A percentile compares a stretch with the other conserved stretches of the same genome.
Conservation (phyloP, 2,113 vertebrate species). For the Archilochus colubris region DNA sequence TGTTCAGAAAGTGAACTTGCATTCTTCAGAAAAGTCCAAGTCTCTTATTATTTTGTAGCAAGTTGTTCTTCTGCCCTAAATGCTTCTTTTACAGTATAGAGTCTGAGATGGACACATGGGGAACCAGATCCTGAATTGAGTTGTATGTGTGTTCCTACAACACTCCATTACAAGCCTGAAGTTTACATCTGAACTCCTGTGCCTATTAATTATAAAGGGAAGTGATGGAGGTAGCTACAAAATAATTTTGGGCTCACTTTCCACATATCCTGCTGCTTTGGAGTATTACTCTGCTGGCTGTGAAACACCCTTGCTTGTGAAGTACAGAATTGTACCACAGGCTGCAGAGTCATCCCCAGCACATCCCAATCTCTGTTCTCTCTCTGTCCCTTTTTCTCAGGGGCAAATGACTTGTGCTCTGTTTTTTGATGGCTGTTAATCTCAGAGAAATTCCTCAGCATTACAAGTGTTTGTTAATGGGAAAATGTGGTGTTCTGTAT, state of each 20-base stretch:
- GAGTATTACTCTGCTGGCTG: background rate
- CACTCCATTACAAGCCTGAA: background rate
- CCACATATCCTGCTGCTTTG: background rate
- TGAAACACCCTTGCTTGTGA: background rate
- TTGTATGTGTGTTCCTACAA: background rate
- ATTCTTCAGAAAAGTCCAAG: conserved; percentile 5
- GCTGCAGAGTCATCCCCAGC: background rate
- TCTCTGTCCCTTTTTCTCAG: background rate
- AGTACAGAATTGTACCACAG: background rate
- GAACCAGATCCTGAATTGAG: background rate
- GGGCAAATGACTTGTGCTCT: background rate
- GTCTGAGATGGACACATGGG: background rate
- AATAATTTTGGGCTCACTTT: background rate
- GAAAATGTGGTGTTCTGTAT: rapidly evolving
- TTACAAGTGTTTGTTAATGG: rapidly evolving
- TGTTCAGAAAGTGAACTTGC: background rate
- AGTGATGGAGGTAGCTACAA: background rate
- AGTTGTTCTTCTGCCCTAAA: background rate
- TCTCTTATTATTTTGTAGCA: background rate
- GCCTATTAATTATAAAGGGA: background rate
- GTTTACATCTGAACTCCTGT: background rate
- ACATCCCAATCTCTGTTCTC: background rate
- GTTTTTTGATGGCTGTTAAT: background rate
- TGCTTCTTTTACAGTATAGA: background rate
- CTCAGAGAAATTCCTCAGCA: background rate